Evolutionary conservation across 2,797 vertebrate genomes (phyloP), one percentile per base, ranked within the genome.

Genomic region (Mastacembelus armatus): DNA sequence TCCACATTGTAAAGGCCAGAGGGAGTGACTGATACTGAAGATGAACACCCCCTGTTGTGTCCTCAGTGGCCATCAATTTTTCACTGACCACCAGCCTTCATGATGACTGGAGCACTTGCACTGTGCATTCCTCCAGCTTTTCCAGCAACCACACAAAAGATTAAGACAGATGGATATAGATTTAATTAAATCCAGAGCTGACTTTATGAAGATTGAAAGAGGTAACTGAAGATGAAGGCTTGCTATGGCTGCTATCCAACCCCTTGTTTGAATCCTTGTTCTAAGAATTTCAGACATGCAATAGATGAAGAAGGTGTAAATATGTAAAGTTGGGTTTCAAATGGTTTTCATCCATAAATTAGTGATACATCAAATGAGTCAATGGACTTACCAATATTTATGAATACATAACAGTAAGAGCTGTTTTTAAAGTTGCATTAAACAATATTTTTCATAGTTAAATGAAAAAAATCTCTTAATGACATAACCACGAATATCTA

Each of bases 131-230:
- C 60, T 80, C 66, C 56, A 60, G 78, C 80, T 86, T 81, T 54
- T 81, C 65, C 44, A 58, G 76, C 74, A 78, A 65, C 68, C 78
- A n/a, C 61, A 56, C 67, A 77, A 80, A 87, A 73, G 83, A 90
- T 87, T 87, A 90, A 91, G 91, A 91, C 86, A 67, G 90, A 93
- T 88, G 74, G 71, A 86, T 81, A 81, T 71, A 56, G 79, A 82
- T 84, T 88, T 91, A 88, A 92, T 92, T 90, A 89, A 92, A 92
- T 85, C 80, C 62, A 18, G 58, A 76, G 48, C 67, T 84, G 89
- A 89, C 87, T 88, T 79, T 57, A 90, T 90, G 85, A 91, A 91
- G 89, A 92, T 92, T 75, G 88, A 91, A 77, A 71, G 69, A 74
- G 89, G 77, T 80, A 78, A 86, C 64, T 70, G 81, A 85, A 86